A percentile compares a stretch with the other conserved stretches of the same genome.
Conservation (phyloP, 2,888 invertebrate species). For the Cheilosia impressa region DNA sequence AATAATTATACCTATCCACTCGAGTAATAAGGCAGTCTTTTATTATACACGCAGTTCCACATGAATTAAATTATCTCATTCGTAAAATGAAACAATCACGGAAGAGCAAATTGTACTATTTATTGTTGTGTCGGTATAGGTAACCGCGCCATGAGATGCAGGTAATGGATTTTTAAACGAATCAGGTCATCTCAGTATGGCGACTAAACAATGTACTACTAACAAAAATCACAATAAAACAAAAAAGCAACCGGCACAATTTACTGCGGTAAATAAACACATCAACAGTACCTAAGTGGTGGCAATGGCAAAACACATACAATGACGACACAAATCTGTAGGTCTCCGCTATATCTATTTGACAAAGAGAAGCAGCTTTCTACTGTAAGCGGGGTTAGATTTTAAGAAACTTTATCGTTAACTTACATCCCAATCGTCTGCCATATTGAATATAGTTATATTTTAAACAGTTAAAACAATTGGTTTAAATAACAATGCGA, state of each 20-base stretch:
- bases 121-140: neutral
- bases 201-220: neutral
- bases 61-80: conserved; percentile 32
- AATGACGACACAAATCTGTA: conserved; percentile 29
- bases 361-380: neutral
- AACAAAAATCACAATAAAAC: conserved; percentile 5
- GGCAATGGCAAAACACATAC: too few species aligned
- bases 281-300: neutral
- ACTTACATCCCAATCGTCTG: conserved; percentile 53
- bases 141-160: neutral
- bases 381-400: neutral
- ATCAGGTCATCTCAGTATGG: neutral
- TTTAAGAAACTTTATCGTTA: conserved; percentile 15
- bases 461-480: neutral
- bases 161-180: conserved; percentile 1
- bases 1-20: neutral
- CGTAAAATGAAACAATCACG: conserved; percentile 35
- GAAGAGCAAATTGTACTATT: neutral
- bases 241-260: conserved; percentile 31
- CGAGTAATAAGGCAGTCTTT: conserved; percentile 9
- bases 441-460: conserved; percentile 24
- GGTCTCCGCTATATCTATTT: neutral
- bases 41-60: conserved; percentile 31
- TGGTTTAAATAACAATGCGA: neutral
- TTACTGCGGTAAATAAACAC: neutral